These are phyloP conservation scores for Ranitomeya imitator DNA, from an alignment of 2,113 vertebrate genomes.

Conservation along the genomic window DNA sequence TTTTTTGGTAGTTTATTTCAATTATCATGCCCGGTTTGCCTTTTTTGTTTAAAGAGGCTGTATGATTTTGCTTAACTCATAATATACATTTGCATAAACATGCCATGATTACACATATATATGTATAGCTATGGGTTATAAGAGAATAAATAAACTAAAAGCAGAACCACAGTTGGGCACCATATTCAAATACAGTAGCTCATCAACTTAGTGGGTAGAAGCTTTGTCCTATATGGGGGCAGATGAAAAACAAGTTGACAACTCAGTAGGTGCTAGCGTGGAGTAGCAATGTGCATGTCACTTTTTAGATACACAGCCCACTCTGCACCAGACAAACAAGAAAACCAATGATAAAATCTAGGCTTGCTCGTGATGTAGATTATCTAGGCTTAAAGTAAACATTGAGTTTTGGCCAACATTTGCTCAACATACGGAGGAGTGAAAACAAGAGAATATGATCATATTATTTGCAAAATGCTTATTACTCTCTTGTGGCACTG, in stretches of 20 bases:
- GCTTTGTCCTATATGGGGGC: no score
- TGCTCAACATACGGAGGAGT: neutral
- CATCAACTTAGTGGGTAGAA: no score
- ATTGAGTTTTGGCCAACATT: neutral
- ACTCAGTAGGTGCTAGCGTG: no score
- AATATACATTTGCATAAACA: neutral
- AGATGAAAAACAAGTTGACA: no score
- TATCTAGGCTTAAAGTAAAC: neutral
- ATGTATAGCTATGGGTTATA: neutral
- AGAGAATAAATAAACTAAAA: neutral
- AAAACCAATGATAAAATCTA: neutral
- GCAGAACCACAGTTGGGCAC: neutral
- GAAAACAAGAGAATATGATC: neutral
- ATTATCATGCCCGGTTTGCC: neutral
- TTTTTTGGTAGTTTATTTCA: neutral
- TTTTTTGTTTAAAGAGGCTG: neutral
- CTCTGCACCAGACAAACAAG: neutral
- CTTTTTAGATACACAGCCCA: neutral
- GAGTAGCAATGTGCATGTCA: no score
- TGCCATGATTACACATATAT: neutral
- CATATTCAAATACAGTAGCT: neutral
- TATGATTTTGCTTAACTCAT: no score
- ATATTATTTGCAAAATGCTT: no score
- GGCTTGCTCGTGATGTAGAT: neutral
- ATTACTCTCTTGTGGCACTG: no score